Evolutionary conservation across 2,888 invertebrate genomes (phyloP), one percentile per base, ranked within the genome.

Genomic region (Artemia sinica): DNA sequence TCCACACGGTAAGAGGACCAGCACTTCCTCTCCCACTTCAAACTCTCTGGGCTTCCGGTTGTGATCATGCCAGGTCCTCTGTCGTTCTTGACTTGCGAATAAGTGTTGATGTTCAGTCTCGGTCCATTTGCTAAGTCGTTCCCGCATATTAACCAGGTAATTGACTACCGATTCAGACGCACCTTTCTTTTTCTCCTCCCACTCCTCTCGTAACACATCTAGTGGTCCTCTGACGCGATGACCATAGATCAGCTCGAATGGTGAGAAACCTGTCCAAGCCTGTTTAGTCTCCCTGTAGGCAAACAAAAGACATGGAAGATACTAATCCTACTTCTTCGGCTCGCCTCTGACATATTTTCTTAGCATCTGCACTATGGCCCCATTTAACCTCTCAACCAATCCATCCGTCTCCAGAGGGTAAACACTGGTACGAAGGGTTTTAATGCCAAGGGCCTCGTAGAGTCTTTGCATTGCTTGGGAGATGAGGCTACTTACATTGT

Each of bases 401-500:
- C 58, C 58, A 14, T 52, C 14, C 58, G 6, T 52, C 58, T 52
- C 58, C 14, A 14, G 6, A 13, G 3, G 13, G 6, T 52, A 52
- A 13, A 52, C 58, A 14, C 58, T 52, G 58, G 58, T 14, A n/a
- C 58, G 13, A 52, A 52, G 6, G 14, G 13, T 52, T 4, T 52
- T 52, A 14, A 52, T 52, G 3, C 58, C 58, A 13, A 52, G 14
- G 14, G 58, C 58, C 13, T 13, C 58, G 14, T 52, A 52, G 5
- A 52, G 13, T 14, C 14, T 52, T 14, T 52, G 13, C 58, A 52
- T 52, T 5, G 58, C 14, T 52, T 52, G 13, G 13, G 58, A 52
- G 14, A 52, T 52, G 58, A 52, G 58, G 58, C 14, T 52, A 52
- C 58, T 52, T 52, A 3, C 58, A 14, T 52, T 52, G 58, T 52